Conservation (phyloP, 2,113 vertebrate species). For the Halichoerus grypus region DNA sequence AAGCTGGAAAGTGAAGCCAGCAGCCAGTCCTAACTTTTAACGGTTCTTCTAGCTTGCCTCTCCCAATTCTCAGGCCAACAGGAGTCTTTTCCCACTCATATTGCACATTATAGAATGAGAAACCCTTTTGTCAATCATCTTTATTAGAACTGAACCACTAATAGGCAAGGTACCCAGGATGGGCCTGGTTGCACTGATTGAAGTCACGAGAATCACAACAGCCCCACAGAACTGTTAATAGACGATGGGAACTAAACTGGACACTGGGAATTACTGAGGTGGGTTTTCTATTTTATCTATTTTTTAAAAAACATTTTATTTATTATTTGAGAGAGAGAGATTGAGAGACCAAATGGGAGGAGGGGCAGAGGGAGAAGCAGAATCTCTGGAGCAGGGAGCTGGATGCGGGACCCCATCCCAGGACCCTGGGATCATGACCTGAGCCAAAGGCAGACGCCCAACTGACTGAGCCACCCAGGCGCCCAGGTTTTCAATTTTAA, state of each 20-base stretch:
- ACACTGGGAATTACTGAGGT: background rate
- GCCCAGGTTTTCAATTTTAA: background rate
- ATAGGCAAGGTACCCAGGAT: background rate
- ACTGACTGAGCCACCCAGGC: background rate
- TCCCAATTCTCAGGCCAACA: background rate
- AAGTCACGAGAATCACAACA: background rate
- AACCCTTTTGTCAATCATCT: background rate
- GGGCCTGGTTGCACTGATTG: background rate
- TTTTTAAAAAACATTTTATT: background rate
- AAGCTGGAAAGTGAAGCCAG: background rate
- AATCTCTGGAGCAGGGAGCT: background rate
- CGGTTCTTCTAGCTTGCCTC: background rate
- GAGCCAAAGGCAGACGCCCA: background rate
- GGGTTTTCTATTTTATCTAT: background rate
- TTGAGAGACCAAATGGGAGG: background rate
- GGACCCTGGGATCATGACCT: background rate
- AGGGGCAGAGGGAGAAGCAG: background rate
- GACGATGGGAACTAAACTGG: background rate
- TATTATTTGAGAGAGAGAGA: background rate
- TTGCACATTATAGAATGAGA: background rate
- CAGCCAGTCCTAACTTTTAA: background rate
- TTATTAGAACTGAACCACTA: conserved; percentile 38
- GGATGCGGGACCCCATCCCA: background rate
- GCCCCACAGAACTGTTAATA: background rate
- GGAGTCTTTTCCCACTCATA: background rate